phyloP scores from a whole-genome alignment of 2,888 invertebrate species.

The Mellilla xanthometata region DNA sequence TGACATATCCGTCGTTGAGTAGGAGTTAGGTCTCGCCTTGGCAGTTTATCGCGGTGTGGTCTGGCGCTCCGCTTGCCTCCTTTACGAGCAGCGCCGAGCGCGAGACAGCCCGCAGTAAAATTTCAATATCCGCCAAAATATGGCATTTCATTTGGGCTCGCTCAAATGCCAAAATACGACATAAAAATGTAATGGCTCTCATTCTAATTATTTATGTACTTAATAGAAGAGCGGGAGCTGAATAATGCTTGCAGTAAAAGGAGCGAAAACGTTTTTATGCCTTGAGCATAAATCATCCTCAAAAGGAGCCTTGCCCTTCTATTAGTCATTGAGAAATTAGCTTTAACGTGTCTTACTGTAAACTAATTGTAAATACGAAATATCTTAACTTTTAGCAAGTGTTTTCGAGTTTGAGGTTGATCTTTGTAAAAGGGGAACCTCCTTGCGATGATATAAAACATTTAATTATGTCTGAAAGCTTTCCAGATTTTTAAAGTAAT shows the following conservation, averaged over 20 bases:
- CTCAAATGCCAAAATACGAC: constrained; percentile 46
- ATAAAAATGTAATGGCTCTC: constrained; percentile 44
- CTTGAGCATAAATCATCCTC: constrained; percentile 27
- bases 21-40: constrained; percentile 39
- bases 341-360: constrained; percentile 6
- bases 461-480: too few relatives aligned
- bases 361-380: constrained; percentile 9
- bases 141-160: constrained; percentile 57
- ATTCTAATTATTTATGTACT: constrained; percentile 41
- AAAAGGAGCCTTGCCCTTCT: constrained; percentile 24
- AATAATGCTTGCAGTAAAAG: constrained; percentile 28
- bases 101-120: constrained; percentile 56
- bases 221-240: constrained; percentile 30
- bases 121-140: constrained; percentile 65
- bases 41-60: constrained; percentile 41
- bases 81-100: constrained; percentile 47
- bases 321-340: constrained; percentile 21
- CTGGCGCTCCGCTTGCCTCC: constrained; percentile 29
- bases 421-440: too few relatives aligned
- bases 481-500: constrained; percentile 8
- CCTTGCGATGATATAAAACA: too few relatives aligned
- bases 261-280: constrained; percentile 25
- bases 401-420: too few relatives aligned
- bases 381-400: too few relatives aligned
- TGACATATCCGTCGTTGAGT: constrained; percentile 43